A percentile compares a stretch with the other conserved stretches of the same genome.
These are phyloP conservation scores for Chrysaora quinquecirrha DNA, from an alignment of 30 jellyfish, hydroid and myxozoan genomes.

Conservation along the genomic window DNA sequence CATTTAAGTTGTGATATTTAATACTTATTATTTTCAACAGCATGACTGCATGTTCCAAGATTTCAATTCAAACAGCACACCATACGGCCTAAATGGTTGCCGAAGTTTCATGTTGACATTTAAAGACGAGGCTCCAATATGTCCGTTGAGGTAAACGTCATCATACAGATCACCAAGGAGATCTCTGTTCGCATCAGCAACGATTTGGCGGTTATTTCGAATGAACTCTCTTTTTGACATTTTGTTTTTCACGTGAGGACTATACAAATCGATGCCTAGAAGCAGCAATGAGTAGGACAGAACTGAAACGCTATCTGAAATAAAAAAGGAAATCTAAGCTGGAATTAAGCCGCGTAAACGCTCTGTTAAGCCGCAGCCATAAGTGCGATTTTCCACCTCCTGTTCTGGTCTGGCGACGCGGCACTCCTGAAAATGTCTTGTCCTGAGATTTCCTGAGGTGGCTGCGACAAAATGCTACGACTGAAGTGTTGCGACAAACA, in stretches of 20 bases:
- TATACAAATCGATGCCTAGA: conserved; percentile 94
- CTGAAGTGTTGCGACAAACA: no score
- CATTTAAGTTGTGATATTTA: no score
- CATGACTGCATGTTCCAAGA: conserved; percentile 80
- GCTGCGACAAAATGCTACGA: no score
- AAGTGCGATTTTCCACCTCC: no score
- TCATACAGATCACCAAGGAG: conserved; percentile 94
- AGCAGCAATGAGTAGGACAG: conserved; percentile 89
- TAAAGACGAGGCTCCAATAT: conserved; percentile 74
- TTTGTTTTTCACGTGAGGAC: conserved; percentile 97
- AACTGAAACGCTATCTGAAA: conserved; percentile 85
- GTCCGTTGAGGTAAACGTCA: conserved; percentile 96
- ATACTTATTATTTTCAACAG: no score
- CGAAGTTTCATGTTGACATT: conserved; percentile 57
- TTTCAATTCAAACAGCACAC: conserved; percentile 92
- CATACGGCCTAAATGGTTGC: conserved; percentile 96
- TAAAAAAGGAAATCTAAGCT: not conserved
- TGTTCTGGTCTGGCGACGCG: no score
- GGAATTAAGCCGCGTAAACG: no score
- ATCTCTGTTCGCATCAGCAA: conserved; percentile 83
- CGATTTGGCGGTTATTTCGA: conserved; percentile 91
- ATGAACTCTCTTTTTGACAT: conserved; percentile 99
- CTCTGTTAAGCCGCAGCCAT: no score
- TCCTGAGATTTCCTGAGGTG: no score
- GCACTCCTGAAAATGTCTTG: no score